phyloP scores from a whole-genome alignment of 2,888 invertebrate species.

The Dicyrtoma fusca region DNA sequence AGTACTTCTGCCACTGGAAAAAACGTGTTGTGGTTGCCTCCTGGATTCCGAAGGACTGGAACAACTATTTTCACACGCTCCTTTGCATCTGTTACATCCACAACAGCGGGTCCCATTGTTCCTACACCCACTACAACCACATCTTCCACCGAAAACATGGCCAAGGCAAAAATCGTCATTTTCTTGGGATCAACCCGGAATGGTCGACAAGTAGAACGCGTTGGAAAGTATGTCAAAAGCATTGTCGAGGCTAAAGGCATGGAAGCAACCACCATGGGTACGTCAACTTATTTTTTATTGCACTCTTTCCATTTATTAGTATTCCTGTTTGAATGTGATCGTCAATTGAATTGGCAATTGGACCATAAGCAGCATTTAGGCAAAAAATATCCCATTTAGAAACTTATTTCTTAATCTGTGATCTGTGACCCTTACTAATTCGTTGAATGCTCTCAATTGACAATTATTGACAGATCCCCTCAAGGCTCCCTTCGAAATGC shows the following conservation, averaged over 20 bases:
- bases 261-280: conserved; percentile 58
- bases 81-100: not conserved
- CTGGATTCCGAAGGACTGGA: not conserved
- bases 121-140: no score
- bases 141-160: not conserved
- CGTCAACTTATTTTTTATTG: conserved; percentile 24
- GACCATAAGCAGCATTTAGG: no score
- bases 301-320: conserved; percentile 3
- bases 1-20: not conserved
- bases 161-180: conserved; percentile 51
- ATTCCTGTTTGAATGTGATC: not conserved
- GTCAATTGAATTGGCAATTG: no score
- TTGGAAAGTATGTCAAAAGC: conserved; percentile 57
- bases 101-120: no score
- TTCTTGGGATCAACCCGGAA: conserved; percentile 58
- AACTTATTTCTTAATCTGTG: no score
- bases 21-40: no score
- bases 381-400: no score
- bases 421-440: no score
- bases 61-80: not conserved
- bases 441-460: no score
- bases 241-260: conserved; percentile 56
- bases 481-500: conserved; percentile 58
- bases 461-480: conserved; percentile 62
- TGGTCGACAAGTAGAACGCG: conserved; percentile 57